Percentiles rank a stretch among this genome's conserved stretches.
Conservation (phyloP, 2,888 invertebrate species). For the Endomychus coccineus region DNA sequence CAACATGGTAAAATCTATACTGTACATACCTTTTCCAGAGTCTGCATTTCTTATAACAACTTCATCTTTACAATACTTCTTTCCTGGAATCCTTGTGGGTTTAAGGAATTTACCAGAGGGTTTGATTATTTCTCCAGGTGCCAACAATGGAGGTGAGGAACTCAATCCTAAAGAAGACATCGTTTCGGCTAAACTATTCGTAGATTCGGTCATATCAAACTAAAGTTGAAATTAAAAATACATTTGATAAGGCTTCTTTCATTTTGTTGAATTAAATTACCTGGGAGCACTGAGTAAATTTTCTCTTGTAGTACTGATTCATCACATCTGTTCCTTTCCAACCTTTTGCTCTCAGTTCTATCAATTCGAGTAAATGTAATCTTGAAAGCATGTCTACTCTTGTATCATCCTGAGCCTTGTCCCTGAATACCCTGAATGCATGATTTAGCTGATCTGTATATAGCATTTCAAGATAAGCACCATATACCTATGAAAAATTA, state of each 20-base stretch:
- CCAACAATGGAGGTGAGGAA: conserved; percentile 53
- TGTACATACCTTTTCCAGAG: conserved; percentile 88
- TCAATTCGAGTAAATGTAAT: conserved; percentile 82
- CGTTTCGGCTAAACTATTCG: conserved; percentile 10
- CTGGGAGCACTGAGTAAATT: conserved; percentile 37
- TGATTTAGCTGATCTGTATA: conserved; percentile 81
- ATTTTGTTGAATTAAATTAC: conserved; percentile 20
- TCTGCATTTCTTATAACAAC: conserved; percentile 88
- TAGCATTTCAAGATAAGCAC: conserved; percentile 71
- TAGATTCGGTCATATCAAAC: conserved; percentile 7
- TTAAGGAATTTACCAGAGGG: conserved; percentile 82
- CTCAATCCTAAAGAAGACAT: conserved; percentile 1
- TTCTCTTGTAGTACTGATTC: conserved; percentile 73
- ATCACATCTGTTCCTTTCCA: conserved; percentile 83
- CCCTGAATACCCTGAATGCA: conserved; percentile 79
- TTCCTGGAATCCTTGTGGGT: conserved; percentile 84
- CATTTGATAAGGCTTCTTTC: neutral
- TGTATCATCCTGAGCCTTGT: conserved; percentile 84
- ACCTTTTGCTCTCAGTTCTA: conserved; percentile 85
- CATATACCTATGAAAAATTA: conserved; percentile 45
- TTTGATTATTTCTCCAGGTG: conserved; percentile 78
- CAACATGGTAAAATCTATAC: neutral
- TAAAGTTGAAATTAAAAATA: conserved; percentile 5
- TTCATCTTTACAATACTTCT: conserved; percentile 92
- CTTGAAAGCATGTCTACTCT: conserved; percentile 78